phyloP scores from a whole-genome alignment of 1,140 invertebrate genomes.

The Chlorops oryzae region DNA sequence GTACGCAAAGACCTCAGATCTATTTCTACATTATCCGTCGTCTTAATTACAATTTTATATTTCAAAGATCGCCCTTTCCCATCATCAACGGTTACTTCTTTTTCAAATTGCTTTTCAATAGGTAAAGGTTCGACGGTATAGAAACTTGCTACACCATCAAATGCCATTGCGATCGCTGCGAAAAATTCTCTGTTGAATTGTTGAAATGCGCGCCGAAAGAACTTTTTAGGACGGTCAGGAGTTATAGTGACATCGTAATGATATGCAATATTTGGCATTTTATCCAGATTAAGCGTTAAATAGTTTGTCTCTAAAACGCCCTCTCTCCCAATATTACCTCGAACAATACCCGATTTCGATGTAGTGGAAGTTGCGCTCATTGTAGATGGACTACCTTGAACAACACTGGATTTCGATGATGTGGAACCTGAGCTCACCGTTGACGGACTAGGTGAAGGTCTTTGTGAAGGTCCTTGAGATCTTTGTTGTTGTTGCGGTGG shows the following conservation, averaged over 20 bases:
- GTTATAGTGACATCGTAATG: slow-evolving; percentile 54
- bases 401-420: slow-evolving; percentile 12
- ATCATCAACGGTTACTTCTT: slow-evolving; percentile 30
- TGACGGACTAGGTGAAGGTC: no score
- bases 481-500: background rate
- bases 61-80: slow-evolving; percentile 28
- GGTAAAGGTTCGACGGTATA: slow-evolving; percentile 25
- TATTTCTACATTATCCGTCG: slow-evolving; percentile 52
- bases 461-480: background rate
- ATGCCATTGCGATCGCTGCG: slow-evolving; percentile 53
- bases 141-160: slow-evolving; percentile 60
- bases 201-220: slow-evolving; percentile 43
- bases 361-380: background rate
- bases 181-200: slow-evolving; percentile 28
- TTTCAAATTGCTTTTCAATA: no score
- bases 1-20: slow-evolving; percentile 49
- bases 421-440: slow-evolving; percentile 2
- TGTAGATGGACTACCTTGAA: background rate
- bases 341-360: slow-evolving; percentile 14
- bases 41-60: slow-evolving; percentile 57
- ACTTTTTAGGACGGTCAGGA: slow-evolving; percentile 51
- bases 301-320: slow-evolving; percentile 55
- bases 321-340: slow-evolving; percentile 47
- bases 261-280: slow-evolving; percentile 46
- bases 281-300: slow-evolving; percentile 49